Evolutionary conservation across 2,113 vertebrate species (phyloP), one percentile per base, ranked within the genome.

Genomic region (Scatophagus argus): DNA sequence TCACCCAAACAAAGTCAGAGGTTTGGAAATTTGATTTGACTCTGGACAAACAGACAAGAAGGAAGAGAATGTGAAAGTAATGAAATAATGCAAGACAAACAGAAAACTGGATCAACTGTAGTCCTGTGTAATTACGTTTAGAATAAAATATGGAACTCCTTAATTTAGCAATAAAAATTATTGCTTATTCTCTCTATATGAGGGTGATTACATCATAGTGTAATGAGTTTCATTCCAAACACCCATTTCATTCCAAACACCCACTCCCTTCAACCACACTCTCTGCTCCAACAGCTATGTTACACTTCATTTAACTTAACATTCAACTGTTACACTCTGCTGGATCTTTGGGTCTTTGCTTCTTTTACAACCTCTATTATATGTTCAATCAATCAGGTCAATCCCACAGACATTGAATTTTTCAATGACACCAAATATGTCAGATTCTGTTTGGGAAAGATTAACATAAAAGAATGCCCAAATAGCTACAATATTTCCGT

Each of bases 221-320:
- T 23, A 17, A 72, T 66, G 78, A 79, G 60, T 71, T 80, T 51
- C 63, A 58, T n/a, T 80, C 80, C 70, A 72, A 82, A 73, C 47
- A 79, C 51, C 79, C 71, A 65, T 81, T 70, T 56, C 63, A n/a
- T 80, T 80, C 80, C 70, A 72, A 82, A 73, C 47, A 79, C 51
- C 79, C 71, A 65, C 83, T 70, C 60, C 63, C 55, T 85, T 79
- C 55, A 77, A 82, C 70, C 79, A 60, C 70, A 83, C 32, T 54
- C 34, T 56, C 70, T 41, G 55, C 66, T 65, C 23, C 54, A 74
- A 14, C 54, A 41, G 31, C 49, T 52, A 63, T 64, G 32, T 54
- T 61, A 71, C 34, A 38, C 47, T 39, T 19, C 3, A 67, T 66
- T 72, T 41, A 44, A 60, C 32, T 38, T 13, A 36, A 55, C 47